Conservation (phyloP, 2,113 vertebrate genomes). For the Tringa solitaria region DNA sequence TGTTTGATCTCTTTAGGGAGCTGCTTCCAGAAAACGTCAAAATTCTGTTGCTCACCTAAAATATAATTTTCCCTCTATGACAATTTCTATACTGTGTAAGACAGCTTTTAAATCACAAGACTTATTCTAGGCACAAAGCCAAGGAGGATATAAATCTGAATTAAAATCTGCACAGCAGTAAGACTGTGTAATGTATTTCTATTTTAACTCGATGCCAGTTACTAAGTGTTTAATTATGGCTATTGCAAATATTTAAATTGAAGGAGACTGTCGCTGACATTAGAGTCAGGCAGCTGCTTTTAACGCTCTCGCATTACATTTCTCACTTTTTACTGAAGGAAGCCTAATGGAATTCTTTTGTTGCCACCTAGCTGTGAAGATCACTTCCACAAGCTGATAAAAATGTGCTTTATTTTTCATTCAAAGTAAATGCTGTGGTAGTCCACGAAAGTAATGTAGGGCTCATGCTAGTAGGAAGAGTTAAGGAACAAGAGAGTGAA, state of each 20-base stretch:
- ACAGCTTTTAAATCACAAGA: neutral
- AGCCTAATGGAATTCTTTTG: slow-evolving; percentile 45
- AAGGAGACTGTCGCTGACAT: neutral
- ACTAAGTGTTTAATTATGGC: slow-evolving; percentile 46
- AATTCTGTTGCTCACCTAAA: neutral
- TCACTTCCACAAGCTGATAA: slow-evolving; percentile 1
- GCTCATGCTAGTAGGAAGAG: neutral
- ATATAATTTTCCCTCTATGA: neutral
- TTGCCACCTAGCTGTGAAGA: slow-evolving; percentile 66
- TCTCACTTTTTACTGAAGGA: neutral
- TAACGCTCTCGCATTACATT: neutral
- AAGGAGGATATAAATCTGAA: slow-evolving; percentile 24
- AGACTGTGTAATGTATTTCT: slow-evolving; percentile 15
- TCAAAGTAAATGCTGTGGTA: neutral
- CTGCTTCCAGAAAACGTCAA: neutral
- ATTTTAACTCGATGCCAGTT: slow-evolving; percentile 13
- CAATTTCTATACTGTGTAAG: slow-evolving; percentile 1
- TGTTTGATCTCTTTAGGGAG: neutral
- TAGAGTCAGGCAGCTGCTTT: slow-evolving; percentile 11
- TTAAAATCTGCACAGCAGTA: slow-evolving; percentile 31
- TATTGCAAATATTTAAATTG: slow-evolving; percentile 55
- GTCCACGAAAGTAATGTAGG: neutral
- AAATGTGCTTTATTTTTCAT: neutral
- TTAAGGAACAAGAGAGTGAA: neutral
- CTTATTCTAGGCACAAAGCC: slow-evolving; percentile 28